These are phyloP conservation scores for Megalopta genalis DNA, from an alignment of 1,140 invertebrate genomes.

Conservation along the genomic window DNA sequence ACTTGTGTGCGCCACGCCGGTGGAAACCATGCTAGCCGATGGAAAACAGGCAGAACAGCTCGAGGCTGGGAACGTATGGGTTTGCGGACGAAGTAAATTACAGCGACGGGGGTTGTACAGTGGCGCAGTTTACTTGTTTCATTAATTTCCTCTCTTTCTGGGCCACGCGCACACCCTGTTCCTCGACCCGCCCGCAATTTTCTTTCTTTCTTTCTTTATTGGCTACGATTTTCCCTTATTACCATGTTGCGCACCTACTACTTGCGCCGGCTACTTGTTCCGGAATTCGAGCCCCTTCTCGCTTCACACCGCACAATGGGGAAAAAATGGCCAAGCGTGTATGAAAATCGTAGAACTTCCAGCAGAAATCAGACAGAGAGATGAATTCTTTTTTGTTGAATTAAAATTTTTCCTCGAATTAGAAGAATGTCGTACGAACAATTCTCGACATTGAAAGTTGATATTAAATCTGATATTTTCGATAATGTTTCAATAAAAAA, in stretches of 20 bases:
- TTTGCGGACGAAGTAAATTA: slow-evolving; percentile 60
- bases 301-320: too few species aligned
- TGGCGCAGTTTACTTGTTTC: slow-evolving; percentile 56
- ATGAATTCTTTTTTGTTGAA: too few species aligned
- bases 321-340: too few species aligned
- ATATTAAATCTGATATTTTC: too few species aligned
- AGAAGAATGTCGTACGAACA: too few species aligned
- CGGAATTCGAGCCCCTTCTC: neutral
- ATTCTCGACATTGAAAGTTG: too few species aligned
- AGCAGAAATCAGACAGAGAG: too few species aligned
- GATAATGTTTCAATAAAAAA: too few species aligned
- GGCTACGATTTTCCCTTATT: slow-evolving; percentile 19
- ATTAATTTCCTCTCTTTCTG: slow-evolving; percentile 53
- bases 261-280: neutral
- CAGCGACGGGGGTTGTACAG: slow-evolving; percentile 42
- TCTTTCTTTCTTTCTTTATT: slow-evolving; percentile 4
- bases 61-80: slow-evolving; percentile 42
- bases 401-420: too few species aligned
- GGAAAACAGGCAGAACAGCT: slow-evolving; percentile 5
- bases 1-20: too few species aligned
- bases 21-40: slow-evolving; percentile 15
- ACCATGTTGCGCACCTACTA: neutral
- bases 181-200: neutral
- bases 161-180: too few species aligned
- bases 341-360: too few species aligned